Base-by-base conservation (phyloP, 2,797 vertebrate genomes). In the Tragopan temminckii region DNA sequence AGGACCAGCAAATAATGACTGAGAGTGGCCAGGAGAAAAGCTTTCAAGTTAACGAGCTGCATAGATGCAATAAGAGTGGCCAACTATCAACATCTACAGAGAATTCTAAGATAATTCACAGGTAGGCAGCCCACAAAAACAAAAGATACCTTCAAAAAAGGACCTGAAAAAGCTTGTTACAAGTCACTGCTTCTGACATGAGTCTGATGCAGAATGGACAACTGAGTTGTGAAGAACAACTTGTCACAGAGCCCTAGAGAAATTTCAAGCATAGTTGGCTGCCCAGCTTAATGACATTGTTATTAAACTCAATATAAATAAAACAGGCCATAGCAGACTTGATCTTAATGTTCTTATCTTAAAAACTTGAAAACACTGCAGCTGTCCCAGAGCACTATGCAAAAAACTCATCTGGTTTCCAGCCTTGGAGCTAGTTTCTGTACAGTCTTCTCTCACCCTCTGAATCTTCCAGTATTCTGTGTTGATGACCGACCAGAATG, bases 241-340 rank as follows among this genome's bases (percentile, higher is more conserved):
- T 74, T 7, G 2, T 70, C 53, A 38, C 31, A 11, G 16, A 69
- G 16, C 10, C 78, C 66, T 35, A 24, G 19, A 89, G 59, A 86
- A 88, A 80, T 52, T 66, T 68, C n/a, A 77, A 82, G 45, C 27
- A 33, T 45, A 69, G 31, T 27, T 88, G 81, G n/a, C 50, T 93
- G 72, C 35, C 93, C 38, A 61, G 12, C 52, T 82, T 91, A 90
- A 85, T 50, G 43, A 74, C 40, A 59, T 16, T 38, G 23, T 82
- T 92, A 80, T 89, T 89, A 82, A 92, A 85, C 12, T 80, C 78
- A 52, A 58, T 63, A 61, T 58, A 77, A 64, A 33, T 69, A 82
- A 94, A 88, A 46, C 14, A 91, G 61, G 20, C n/a, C 85, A 55
- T 14, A 68, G 84, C 14, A 92, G 69, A 71, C 33, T 55, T 0